phyloP scores from a whole-genome alignment of 2,113 vertebrate species.

The Plecotus auritus region DNA sequence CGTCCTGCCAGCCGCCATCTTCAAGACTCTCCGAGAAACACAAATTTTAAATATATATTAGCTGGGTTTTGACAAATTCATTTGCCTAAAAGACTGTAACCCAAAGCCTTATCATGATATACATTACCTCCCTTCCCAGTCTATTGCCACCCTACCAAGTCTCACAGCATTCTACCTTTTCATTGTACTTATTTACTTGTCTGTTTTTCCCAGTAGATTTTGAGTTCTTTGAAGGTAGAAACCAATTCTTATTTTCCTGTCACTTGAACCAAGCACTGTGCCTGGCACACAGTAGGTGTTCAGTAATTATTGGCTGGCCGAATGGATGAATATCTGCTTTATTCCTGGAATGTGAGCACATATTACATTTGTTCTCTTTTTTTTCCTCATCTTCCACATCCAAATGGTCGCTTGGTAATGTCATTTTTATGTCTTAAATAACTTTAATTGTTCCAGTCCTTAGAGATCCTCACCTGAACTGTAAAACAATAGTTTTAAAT shows the following conservation, averaged over 20 bases:
- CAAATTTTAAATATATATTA: slow-evolving; percentile 3
- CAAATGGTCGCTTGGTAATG: background rate
- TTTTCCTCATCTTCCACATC: background rate
- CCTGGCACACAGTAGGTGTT: background rate
- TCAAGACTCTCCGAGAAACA: background rate
- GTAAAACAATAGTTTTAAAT: background rate
- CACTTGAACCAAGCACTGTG: background rate
- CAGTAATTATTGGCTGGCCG: background rate
- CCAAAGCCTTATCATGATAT: background rate
- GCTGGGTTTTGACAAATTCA: background rate
- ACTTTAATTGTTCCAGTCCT: background rate
- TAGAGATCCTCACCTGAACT: background rate
- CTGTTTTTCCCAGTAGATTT: background rate
- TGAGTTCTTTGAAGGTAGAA: background rate
- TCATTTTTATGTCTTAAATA: background rate
- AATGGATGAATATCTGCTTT: background rate
- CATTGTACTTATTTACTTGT: background rate
- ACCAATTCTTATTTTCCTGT: background rate
- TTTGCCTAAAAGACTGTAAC: background rate
- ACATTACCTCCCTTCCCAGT: background rate
- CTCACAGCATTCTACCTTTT: background rate
- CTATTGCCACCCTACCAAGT: background rate
- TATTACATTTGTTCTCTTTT: background rate
- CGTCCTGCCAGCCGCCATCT: too few relatives aligned
- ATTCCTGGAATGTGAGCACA: background rate